phyloP scores from a whole-genome alignment of 1,140 invertebrate genomes.

The Formica exsecta region DNA sequence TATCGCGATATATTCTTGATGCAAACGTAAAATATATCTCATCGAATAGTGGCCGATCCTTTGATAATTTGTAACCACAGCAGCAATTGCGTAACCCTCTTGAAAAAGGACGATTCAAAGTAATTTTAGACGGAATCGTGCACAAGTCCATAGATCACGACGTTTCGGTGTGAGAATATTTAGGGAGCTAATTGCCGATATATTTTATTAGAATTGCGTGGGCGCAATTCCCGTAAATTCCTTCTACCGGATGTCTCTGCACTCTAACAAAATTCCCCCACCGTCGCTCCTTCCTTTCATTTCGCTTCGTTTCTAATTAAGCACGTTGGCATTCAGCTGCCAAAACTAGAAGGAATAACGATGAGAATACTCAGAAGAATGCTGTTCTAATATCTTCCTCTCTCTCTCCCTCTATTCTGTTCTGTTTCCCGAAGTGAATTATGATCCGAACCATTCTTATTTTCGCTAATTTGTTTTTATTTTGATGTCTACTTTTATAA shows the following conservation, averaged over 20 bases:
- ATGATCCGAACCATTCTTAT: slow-evolving; percentile 6
- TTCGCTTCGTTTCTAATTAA: slow-evolving; percentile 82
- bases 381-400: slow-evolving; percentile 15
- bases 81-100: slow-evolving; percentile 79
- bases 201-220: slow-evolving; percentile 85
- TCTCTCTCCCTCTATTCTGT: neutral
- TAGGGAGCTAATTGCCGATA: slow-evolving; percentile 86
- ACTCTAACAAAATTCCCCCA: slow-evolving; percentile 74
- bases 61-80: slow-evolving; percentile 79
- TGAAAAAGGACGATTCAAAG: slow-evolving; percentile 86
- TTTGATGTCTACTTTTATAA: neutral
- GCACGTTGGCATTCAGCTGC: slow-evolving; percentile 71
- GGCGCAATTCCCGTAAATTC: slow-evolving; percentile 83
- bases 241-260: slow-evolving; percentile 82
- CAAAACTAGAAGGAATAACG: slow-evolving; percentile 56
- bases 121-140: slow-evolving; percentile 82
- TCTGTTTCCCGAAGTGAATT: slow-evolving; percentile 47
- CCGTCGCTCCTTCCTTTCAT: slow-evolving; percentile 20
- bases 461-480: neutral
- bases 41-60: slow-evolving; percentile 68
- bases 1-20: too few relatives aligned
- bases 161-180: slow-evolving; percentile 85
- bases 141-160: slow-evolving; percentile 83
- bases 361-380: neutral
- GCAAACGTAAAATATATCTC: neutral